These are phyloP conservation scores for Athene noctua DNA, from an alignment of 2,113 vertebrate species.

Conservation along the genomic window DNA sequence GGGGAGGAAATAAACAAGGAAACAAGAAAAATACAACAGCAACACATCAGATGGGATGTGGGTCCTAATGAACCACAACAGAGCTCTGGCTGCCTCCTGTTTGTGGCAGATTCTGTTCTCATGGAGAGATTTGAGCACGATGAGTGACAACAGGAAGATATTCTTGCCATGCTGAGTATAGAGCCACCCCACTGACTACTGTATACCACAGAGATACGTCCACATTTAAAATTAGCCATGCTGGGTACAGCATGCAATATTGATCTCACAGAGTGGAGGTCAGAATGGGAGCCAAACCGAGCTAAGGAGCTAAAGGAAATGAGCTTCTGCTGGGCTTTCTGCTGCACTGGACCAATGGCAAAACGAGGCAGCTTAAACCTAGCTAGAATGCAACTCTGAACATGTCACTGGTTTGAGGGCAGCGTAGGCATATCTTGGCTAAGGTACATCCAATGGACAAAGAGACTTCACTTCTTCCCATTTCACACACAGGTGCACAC, in stretches of 20 bases:
- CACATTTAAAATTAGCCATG: background rate
- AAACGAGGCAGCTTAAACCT: background rate
- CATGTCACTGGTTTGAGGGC: background rate
- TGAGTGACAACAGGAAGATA: background rate
- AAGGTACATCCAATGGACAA: background rate
- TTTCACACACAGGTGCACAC: background rate
- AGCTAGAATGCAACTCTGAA: background rate
- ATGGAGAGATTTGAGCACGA: background rate
- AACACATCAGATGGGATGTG: background rate
- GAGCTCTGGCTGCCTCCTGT: background rate
- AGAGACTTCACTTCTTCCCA: background rate
- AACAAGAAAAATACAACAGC: background rate
- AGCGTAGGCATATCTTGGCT: background rate
- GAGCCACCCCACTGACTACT: background rate
- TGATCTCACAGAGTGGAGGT: background rate
- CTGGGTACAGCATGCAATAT: background rate
- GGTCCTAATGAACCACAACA: background rate
- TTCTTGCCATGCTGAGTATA: background rate
- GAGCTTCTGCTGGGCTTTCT: background rate
- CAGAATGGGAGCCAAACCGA: background rate
- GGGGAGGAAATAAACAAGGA: background rate
- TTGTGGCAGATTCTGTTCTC: background rate
- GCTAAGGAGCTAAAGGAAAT: slow-evolving; percentile 3
- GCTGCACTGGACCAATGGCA: background rate
- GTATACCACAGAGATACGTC: background rate